Evolutionary conservation across 92 coral and sea anemone species (phyloP).

Genomic region (Zoanthus solanderi): DNA sequence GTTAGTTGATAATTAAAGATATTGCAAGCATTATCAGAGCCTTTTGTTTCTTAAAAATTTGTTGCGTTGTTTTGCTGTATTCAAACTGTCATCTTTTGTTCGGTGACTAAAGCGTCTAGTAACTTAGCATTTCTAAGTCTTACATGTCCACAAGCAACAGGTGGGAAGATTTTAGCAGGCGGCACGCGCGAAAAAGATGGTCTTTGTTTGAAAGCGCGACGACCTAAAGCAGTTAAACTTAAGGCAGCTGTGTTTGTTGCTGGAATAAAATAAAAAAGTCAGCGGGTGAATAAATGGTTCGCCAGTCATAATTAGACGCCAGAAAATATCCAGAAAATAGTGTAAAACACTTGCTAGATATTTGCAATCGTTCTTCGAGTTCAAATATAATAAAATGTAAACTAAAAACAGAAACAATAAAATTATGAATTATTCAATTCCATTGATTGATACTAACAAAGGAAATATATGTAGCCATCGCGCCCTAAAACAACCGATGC

Average conservation of each 20-base stretch:
- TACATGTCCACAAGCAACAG: constrained; percentile 39
- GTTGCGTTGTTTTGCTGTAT: constrained; percentile 7
- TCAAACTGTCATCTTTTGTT: constrained; percentile 27
- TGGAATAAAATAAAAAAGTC: neutral
- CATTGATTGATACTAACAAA: constrained; percentile 57
- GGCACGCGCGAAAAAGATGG: constrained; percentile 35
- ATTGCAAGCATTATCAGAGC: neutral
- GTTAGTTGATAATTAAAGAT: neutral
- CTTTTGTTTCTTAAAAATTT: constrained; percentile 28
- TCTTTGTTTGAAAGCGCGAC: constrained; percentile 43
- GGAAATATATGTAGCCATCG: constrained; percentile 7
- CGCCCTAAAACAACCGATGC: constrained; percentile 31
- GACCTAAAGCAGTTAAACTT: neutral
- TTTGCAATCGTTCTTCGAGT: neutral
- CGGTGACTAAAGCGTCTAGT: neutral
- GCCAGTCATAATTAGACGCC: constrained; percentile 31
- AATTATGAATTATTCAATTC: constrained; percentile 60
- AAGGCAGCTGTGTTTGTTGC: constrained; percentile 5
- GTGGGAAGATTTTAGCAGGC: neutral
- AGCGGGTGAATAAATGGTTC: constrained; percentile 19
- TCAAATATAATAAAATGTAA: neutral
- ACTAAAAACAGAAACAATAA: constrained; percentile 5
- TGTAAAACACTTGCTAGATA: constrained; percentile 15
- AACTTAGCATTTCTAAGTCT: constrained; percentile 41
- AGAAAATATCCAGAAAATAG: constrained; percentile 35